phyloP scores from a whole-genome alignment of 2,888 invertebrate species.

The Drosophila histrio region DNA sequence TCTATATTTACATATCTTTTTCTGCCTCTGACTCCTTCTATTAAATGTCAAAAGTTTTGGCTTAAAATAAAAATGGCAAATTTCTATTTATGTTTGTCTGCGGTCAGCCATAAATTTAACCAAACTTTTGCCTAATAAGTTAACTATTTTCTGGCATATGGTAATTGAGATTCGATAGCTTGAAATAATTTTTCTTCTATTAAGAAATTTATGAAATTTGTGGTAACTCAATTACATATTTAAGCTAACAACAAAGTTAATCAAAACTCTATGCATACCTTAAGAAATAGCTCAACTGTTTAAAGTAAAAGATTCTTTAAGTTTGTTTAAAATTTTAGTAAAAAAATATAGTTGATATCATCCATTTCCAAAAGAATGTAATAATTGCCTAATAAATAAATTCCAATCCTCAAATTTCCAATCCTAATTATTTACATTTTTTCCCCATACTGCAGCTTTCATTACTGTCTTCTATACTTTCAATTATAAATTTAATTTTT shows the following conservation, averaged over 20 bases:
- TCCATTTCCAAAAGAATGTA: too few relatives aligned
- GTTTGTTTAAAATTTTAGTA: too few relatives aligned
- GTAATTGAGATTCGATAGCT: constrained; percentile 59
- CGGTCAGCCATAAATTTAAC: constrained; percentile 63
- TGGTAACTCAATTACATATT: too few relatives aligned
- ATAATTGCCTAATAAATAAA: not conserved
- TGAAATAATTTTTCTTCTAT: too few relatives aligned
- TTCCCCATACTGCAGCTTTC: too few relatives aligned
- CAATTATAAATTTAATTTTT: not conserved
- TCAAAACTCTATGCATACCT: too few relatives aligned
- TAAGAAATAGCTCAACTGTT: too few relatives aligned
- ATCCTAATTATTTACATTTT: not conserved
- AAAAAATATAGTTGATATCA: too few relatives aligned
- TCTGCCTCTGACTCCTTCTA: constrained; percentile 7
- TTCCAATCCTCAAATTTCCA: not conserved
- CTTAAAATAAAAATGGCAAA: constrained; percentile 63
- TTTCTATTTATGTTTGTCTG: constrained; percentile 49
- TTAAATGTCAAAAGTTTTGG: constrained; percentile 56
- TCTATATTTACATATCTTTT: not conserved
- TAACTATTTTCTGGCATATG: constrained; percentile 46
- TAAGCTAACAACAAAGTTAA: too few relatives aligned
- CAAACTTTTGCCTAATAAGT: constrained; percentile 57
- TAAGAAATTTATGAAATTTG: too few relatives aligned
- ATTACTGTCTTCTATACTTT: not conserved
- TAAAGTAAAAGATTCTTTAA: too few relatives aligned